Conservation (phyloP, 2,797 vertebrate species). For the Eremophila alpestris region DNA sequence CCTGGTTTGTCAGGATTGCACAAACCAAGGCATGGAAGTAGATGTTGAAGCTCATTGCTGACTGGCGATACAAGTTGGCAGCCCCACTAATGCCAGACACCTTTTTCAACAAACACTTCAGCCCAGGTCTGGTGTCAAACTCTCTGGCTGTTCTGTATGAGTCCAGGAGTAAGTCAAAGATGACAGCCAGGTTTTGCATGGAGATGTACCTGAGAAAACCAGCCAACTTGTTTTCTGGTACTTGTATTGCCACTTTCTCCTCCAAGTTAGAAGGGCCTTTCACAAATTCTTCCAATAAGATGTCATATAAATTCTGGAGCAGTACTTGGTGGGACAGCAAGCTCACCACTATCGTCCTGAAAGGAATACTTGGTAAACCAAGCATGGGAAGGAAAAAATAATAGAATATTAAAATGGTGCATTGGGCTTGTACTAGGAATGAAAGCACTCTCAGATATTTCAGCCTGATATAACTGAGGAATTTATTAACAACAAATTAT, state of each 20-base stretch:
- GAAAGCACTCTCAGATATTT: background rate
- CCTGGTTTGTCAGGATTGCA: slow-evolving; percentile 89
- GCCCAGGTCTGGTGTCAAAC: slow-evolving; percentile 93
- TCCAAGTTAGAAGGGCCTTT: slow-evolving; percentile 84
- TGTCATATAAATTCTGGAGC: slow-evolving; percentile 94
- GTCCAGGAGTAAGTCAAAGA: slow-evolving; percentile 95
- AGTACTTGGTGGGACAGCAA: slow-evolving; percentile 96
- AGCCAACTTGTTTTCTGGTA: slow-evolving; percentile 81
- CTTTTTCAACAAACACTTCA: slow-evolving; percentile 97
- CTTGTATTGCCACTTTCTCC: slow-evolving; percentile 77
- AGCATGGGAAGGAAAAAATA: background rate
- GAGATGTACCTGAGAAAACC: slow-evolving; percentile 98
- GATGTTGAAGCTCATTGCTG: slow-evolving; percentile 96
- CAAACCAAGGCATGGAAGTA: slow-evolving; percentile 94
- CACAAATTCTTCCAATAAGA: slow-evolving; percentile 94
- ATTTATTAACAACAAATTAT: background rate
- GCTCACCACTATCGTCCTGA: slow-evolving; percentile 95
- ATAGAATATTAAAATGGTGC: background rate
- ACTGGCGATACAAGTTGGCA: slow-evolving; percentile 95
- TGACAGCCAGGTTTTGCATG: slow-evolving; percentile 95
- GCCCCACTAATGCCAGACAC: slow-evolving; percentile 94
- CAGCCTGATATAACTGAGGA: background rate
- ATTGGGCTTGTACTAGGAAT: background rate
- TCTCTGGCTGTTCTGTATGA: slow-evolving; percentile 94
- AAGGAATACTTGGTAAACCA: slow-evolving; percentile 86